phyloP scores from a whole-genome alignment of 2,797 vertebrate species.

The Sebastes baramenuke region DNA sequence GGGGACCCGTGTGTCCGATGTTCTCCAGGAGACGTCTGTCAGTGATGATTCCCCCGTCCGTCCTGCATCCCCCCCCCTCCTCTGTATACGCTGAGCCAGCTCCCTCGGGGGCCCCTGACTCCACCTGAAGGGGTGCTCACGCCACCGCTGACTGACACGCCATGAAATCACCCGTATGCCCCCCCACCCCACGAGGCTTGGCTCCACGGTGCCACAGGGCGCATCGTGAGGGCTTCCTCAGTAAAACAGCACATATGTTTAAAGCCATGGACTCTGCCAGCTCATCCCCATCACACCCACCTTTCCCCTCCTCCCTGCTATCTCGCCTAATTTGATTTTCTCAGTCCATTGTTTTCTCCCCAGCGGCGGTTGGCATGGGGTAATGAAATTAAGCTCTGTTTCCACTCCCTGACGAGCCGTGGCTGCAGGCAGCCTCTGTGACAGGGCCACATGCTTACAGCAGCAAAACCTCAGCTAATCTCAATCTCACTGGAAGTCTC shows the following conservation, averaged over 20 bases:
- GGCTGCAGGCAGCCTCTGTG: conserved; percentile 42
- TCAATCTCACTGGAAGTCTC: neutral
- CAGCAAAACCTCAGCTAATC: conserved; percentile 33
- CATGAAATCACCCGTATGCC: conserved; percentile 41
- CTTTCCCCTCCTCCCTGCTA: conserved; percentile 27
- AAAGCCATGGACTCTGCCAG: conserved; percentile 19
- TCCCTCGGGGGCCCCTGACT: neutral
- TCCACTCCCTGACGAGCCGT: conserved; percentile 32
- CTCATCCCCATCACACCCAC: conserved; percentile 25
- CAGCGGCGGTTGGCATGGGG: conserved; percentile 65
- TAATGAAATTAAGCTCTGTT: conserved; percentile 74
- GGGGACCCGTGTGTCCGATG: neutral
- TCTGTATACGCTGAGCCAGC: neutral
- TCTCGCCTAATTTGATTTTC: conserved; percentile 72
- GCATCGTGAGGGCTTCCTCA: conserved; percentile 14
- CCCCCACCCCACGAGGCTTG: neutral
- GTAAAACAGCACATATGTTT: conserved; percentile 46
- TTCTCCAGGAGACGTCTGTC: conserved; percentile 23
- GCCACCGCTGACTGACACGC: conserved; percentile 25
- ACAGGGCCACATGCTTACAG: conserved; percentile 47
- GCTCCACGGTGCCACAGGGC: neutral
- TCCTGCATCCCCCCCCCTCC: neutral
- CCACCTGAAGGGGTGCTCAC: conserved; percentile 16
- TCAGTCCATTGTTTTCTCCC: conserved; percentile 73
- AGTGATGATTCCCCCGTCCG: conserved; percentile 3